Base-by-base conservation (phyloP, 2,888 invertebrate genomes). In the Drosophila dives region DNA sequence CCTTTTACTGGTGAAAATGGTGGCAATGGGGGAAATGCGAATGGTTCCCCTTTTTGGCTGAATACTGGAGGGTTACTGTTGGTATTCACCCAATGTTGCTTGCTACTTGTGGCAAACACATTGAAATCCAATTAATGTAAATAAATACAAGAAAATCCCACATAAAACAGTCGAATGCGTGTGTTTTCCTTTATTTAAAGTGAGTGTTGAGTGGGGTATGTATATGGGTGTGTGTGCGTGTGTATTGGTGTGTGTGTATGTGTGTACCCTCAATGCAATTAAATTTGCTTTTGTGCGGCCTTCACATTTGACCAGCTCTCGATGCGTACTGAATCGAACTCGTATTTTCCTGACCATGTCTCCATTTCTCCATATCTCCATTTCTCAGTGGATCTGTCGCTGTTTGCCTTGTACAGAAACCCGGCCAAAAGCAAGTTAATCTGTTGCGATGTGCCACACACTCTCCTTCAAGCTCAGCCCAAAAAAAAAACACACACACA, bases 121-220 rank as follows among this genome's bases (percentile, higher is more conserved):
- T 78, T 81, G 88, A 75, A 86, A 88, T 86, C 88, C 85, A 86
- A 86, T 86, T 88, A 86, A 86, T 88, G 89, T 83, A 88, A 86
- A 86, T 83, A 88, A 86, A 88, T 83, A 86, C 86, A 86, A 77
- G 77, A 61, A 79, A 78, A 72, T 80, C 68, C 66, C 64, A 70
- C 65, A 78, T 72, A 74, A 81, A 77, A 70, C 55, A 81, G 45
- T 72, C 53, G 69, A 75, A 67, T 80, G 84, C 77, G 80, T 82
- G 66, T 79, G 64, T 58, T 67, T 65, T 48, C 64, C 73, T 83
- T 83, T 86, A 86, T 83, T 86, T 86, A 80, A 80, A 86, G 71
- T 62, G 62, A 53, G 56, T 63, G 75, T 45, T 62, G 60, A 56
- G 72, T 59, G 42, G 20, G 58, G 71, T 62, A 55, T 15, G 54